These are phyloP conservation scores for Drosophila lacteicornis DNA, from an alignment of 1,140 invertebrate genomes.

Conservation along the genomic window DNA sequence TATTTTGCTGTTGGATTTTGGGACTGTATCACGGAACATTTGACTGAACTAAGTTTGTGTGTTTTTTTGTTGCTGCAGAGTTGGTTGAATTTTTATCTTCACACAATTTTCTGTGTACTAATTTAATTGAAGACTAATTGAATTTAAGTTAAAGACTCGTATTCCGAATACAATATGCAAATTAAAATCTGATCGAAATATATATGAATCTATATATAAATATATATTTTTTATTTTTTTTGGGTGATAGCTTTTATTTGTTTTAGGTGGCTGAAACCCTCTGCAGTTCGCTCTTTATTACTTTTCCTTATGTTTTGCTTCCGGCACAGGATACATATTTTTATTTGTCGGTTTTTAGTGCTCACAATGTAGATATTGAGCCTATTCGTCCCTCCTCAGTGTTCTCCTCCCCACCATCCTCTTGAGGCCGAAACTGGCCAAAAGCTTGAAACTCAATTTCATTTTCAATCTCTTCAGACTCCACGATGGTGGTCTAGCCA, in stretches of 20 bases:
- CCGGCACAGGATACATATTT: conserved; percentile 6
- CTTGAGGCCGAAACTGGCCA: conserved; percentile 51
- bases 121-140: no score
- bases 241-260: not conserved
- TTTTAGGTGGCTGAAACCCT: not conserved
- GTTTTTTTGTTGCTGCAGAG: no score
- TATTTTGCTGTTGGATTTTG: no score
- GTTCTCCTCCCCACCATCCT: conserved; percentile 2
- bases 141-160: not conserved
- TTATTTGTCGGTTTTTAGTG: conserved; percentile 4
- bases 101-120: no score
- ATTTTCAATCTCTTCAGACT: conserved; percentile 72
- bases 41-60: no score
- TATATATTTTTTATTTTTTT: no score
- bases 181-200: not conserved
- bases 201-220: not conserved
- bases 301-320: conserved; percentile 9
- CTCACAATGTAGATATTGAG: conserved; percentile 24
- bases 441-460: conserved; percentile 78
- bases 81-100: no score
- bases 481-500: conserved; percentile 17
- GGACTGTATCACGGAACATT: no score
- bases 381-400: conserved; percentile 2
- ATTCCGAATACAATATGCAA: not conserved
- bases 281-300: not conserved